Evolutionary conservation across 2,797 vertebrate genomes (phyloP).

Genomic region (Etheostoma perlongum): DNA sequence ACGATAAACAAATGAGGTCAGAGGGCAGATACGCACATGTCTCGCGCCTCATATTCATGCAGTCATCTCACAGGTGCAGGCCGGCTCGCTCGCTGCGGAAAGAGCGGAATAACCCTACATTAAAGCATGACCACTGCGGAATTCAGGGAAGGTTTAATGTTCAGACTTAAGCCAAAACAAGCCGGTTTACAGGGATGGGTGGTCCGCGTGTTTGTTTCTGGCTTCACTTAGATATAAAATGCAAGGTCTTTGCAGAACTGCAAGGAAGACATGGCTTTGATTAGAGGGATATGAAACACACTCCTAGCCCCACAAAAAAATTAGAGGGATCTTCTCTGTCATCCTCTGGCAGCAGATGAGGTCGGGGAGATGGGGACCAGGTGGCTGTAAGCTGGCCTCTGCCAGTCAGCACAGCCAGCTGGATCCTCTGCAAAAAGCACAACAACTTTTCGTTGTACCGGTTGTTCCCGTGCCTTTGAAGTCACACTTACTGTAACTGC

Average conservation of each 20-base stretch:
- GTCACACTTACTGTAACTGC: constrained; percentile 65
- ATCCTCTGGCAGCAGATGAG: constrained; percentile 74
- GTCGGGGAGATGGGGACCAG: constrained; percentile 79
- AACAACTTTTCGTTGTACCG: constrained; percentile 76
- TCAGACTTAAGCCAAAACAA: constrained; percentile 76
- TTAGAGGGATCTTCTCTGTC: constrained; percentile 77
- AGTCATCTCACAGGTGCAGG: constrained; percentile 84
- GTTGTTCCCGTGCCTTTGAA: constrained; percentile 70
- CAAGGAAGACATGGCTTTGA: constrained; percentile 79
- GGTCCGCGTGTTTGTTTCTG: constrained; percentile 83
- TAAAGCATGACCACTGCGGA: constrained; percentile 79
- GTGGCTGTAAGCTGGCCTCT: constrained; percentile 68
- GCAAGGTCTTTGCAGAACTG: constrained; percentile 76
- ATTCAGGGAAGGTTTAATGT: constrained; percentile 76
- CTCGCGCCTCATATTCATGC: constrained; percentile 74
- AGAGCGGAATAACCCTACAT: constrained; percentile 70
- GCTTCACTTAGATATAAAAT: constrained; percentile 76
- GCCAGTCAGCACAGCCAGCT: constrained; percentile 72
- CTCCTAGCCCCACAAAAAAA: constrained; percentile 60
- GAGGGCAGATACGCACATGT: constrained; percentile 77
- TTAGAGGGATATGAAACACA: constrained; percentile 82
- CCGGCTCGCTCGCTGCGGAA: constrained; percentile 29
- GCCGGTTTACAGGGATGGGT: constrained; percentile 82
- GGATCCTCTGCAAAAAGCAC: constrained; percentile 75
- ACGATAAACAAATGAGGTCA: constrained; percentile 85